A percentile compares a stretch with the other conserved stretches of the same genome.
phyloP scores from a whole-genome alignment of 92 coral and sea anemone species.

The Pocillopora meandrina region DNA sequence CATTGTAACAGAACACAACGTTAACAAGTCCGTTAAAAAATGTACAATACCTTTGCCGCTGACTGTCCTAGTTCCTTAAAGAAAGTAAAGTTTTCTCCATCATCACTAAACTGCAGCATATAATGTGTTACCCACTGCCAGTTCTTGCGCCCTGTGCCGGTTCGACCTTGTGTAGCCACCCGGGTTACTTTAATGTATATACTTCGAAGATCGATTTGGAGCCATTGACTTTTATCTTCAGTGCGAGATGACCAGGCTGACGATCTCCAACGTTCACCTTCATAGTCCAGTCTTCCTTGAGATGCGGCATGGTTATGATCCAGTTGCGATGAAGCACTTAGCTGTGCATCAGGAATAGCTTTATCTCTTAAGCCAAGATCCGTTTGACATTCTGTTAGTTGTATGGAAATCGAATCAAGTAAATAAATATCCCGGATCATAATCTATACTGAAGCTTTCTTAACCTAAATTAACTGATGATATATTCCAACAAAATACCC shows the following conservation, averaged over 20 bases:
- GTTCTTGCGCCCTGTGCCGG: not conserved
- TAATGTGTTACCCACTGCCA: not conserved
- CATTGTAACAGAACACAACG: no score
- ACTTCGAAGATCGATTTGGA: not conserved
- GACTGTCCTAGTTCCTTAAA: not conserved
- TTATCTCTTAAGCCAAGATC: not conserved
- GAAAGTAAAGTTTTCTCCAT: not conserved
- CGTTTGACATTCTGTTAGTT: not conserved
- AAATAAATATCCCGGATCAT: no score
- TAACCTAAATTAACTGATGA: no score
- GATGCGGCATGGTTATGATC: not conserved
- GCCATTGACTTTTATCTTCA: not conserved
- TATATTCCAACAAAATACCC: no score
- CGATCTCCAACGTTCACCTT: not conserved
- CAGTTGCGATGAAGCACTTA: not conserved
- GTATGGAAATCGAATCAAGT: not conserved
- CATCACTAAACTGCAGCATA: not conserved
- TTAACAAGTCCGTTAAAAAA: no score
- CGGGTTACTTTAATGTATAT: not conserved
- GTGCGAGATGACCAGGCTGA: not conserved
- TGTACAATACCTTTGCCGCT: no score
- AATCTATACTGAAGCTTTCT: no score
- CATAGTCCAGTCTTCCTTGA: not conserved
- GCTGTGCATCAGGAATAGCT: not conserved
- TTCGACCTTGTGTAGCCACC: not conserved